Evolutionary conservation across 1,140 invertebrate species (phyloP).

Genomic region (Adelges cooleyi): DNA sequence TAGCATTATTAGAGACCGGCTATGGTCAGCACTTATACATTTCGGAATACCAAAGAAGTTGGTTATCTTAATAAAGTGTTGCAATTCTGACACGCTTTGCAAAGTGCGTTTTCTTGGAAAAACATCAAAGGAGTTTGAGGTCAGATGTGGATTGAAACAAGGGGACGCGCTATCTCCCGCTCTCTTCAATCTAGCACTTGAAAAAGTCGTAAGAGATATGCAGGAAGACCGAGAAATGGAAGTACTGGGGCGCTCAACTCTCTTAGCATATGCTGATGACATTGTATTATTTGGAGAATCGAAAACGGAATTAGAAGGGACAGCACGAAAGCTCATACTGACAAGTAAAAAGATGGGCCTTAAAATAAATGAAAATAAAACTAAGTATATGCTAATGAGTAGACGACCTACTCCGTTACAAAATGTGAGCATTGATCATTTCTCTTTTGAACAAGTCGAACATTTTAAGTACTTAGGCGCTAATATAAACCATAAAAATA

Average conservation of each 20-base stretch:
- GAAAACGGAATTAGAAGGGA: background rate
- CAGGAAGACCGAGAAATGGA: background rate
- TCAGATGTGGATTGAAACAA: background rate
- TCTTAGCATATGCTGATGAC: background rate
- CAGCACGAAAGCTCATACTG: background rate
- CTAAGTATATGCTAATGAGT: too few species aligned
- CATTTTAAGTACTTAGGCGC: too few species aligned
- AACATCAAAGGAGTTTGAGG: constrained; percentile 8
- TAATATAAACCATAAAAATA: too few species aligned
- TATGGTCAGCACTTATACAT: constrained; percentile 2
- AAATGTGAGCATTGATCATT: too few species aligned
- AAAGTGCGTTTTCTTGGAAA: background rate
- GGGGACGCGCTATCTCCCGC: background rate
- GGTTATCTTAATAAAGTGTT: background rate
- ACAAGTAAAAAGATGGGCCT: background rate
- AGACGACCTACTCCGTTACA: too few species aligned
- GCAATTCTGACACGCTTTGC: background rate
- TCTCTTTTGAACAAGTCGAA: too few species aligned
- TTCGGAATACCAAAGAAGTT: constrained; percentile 27
- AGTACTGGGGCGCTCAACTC: background rate
- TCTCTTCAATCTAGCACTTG: background rate
- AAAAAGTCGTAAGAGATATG: background rate
- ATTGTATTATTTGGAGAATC: background rate
- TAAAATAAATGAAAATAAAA: background rate
- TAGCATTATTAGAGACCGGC: constrained; percentile 9